phyloP scores from a whole-genome alignment of 2,797 vertebrate genomes.

The Spondyliosoma cantharus region DNA sequence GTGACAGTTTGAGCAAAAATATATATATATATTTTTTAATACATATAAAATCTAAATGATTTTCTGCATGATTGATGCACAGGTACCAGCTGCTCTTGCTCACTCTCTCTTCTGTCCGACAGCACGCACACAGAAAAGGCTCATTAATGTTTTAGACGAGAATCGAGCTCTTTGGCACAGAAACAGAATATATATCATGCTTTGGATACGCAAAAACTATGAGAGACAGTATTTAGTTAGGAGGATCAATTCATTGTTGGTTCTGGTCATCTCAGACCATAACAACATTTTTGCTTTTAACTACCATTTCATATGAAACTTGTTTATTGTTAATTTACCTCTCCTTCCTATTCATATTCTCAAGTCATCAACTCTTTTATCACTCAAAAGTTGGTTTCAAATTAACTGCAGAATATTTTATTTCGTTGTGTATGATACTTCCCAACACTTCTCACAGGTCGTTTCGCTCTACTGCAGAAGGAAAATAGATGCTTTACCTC shows the following conservation, averaged over 20 bases:
- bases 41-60: too few relatives aligned
- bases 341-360: background rate
- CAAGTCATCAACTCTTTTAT: background rate
- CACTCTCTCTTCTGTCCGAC: too few relatives aligned
- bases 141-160: background rate
- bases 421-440: background rate
- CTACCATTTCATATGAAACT: too few relatives aligned
- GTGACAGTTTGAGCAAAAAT: background rate
- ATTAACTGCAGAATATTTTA: background rate
- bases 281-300: background rate
- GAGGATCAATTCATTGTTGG: background rate
- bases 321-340: background rate
- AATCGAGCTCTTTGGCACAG: background rate
- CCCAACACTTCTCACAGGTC: background rate
- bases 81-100: too few relatives aligned
- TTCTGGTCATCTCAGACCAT: background rate
- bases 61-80: too few relatives aligned
- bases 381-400: background rate
- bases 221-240: too few relatives aligned
- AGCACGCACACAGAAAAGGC: too few relatives aligned
- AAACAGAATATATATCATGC: background rate
- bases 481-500: conserved; percentile 83
- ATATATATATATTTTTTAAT: too few relatives aligned
- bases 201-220: background rate
- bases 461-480: background rate